Base-by-base conservation (phyloP, 2,113 vertebrate genomes). In the Carassius carassius region DNA sequence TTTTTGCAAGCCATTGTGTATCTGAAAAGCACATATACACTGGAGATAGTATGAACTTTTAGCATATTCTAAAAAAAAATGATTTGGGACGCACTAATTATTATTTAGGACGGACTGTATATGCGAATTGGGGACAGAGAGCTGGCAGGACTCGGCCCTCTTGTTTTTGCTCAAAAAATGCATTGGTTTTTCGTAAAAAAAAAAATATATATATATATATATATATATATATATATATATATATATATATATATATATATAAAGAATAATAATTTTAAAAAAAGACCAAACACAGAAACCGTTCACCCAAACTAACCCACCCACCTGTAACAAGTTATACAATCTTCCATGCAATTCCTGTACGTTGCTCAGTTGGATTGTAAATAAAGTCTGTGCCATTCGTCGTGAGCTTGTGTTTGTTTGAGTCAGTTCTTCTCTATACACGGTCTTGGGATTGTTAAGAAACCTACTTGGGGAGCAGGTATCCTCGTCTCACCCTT, bases 401-500 rank as follows among this genome's bases (percentile, higher is more conserved):
- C 19, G 35, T 72, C 32, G 32, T 21, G 67, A 37, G 35, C 10
- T 19, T 41, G 19, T 23, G 1, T 76, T 76, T 51, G 23, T 75
- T 76, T 11, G 74, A 76, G n/a, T 54, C 47, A 19, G 47, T 54
- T 16, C 74, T 54, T 16, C 74, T 32, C 47, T 76, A 76, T 76
- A 76, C 19, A 29, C 6, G 49, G 14, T 8, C 23, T 21, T 17
- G 9, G 25, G 25, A 29, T 54, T 76, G 25, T 76, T 78, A n/a
- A 60, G 49, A 58, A 37, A 62, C 37, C 35, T 79, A 44, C 37
- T 25, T 63, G 58, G 14, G 44, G 44, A 37, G 37, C 77, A 47
- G 49, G 82, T 88, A 90, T 92, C 85, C 91, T 90, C 84, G 78
- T 63, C 88, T 90, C 47, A 89, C 92, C 88, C 90, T 85, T 1